Base-by-base conservation (phyloP, 2,113 vertebrate species). In the Chaetorhynchus papuensis region DNA sequence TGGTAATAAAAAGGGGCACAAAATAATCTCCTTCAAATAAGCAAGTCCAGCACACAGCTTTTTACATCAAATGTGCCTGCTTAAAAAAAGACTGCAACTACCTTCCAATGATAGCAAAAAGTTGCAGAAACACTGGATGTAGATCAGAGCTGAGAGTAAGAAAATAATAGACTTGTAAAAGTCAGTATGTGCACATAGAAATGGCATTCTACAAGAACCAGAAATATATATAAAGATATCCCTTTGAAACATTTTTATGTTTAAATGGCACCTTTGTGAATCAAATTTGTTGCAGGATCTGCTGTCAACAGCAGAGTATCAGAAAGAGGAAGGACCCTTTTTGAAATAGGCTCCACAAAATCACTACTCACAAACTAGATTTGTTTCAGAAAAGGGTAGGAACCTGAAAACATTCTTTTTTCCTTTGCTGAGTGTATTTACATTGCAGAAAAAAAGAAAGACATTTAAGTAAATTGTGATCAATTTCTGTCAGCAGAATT, bases 81-180 rank as follows among this genome's bases (percentile, higher is more conserved):
- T 90, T 47, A 41, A 54, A 61, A 82, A 87, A 49, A 49, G 56
- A 31, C 7, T 42, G 23, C 2, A 6, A 20, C 24, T 88, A 22
- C 33, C 11, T 83, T 96, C 50, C 66, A 86, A 8, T 4, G 90
- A 87, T 47, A 54, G 54, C 41, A 93, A 94, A 94, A 91, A 30
- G 18, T 88, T 93, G 30, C 50, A 53, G 31, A 50, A 69, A 52
- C 35, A 47, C 54, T 90, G 78, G 70, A 74, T 42, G 19, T 14
- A 87, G 66, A 93, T 93, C 89, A 96, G 84, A 96, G 70, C 30
- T 80, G 37, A 87, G 54, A 74, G 11, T 59, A 90, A 77, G 33
- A 22, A 80, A 95, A 80, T 63, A 91, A 90, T 37, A 86, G 82
- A 63, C 82, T 88, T 94, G 30, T 93, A 93, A 95, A 97, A 96